A percentile compares a stretch with the other conserved stretches of the same genome.
Evolutionary conservation across 2,888 invertebrate genomes (phyloP).

Genomic region (Acutogordius australiensis): DNA sequence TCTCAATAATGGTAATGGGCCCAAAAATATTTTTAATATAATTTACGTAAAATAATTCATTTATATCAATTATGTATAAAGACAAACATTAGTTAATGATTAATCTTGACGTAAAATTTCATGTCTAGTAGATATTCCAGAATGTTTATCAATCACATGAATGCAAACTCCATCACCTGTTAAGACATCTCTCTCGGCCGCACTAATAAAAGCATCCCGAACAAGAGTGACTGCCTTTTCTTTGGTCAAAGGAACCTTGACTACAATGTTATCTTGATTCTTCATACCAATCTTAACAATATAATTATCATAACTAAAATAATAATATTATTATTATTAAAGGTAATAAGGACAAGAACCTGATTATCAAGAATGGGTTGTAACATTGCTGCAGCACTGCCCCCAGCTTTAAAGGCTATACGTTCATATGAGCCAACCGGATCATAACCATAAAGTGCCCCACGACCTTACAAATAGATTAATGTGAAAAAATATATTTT

Average conservation of each 20-base stretch:
- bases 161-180: slow-evolving; percentile 69
- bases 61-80: too few species aligned
- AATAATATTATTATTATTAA: slow-evolving; percentile 11
- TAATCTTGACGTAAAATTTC: slow-evolving; percentile 60
- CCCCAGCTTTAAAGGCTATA: slow-evolving; percentile 52
- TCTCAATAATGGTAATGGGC: too few species aligned
- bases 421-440: slow-evolving; percentile 79
- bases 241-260: slow-evolving; percentile 31
- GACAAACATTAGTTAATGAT: too few species aligned
- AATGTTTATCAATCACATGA: slow-evolving; percentile 53
- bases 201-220: slow-evolving; percentile 83
- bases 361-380: slow-evolving; percentile 87
- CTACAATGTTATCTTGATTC: slow-evolving; percentile 7
- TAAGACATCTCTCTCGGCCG: slow-evolving; percentile 84
- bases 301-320: neutral
- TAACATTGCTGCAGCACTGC: slow-evolving; percentile 45
- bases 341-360: slow-evolving; percentile 22
- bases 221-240: slow-evolving; percentile 54
- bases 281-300: neutral
- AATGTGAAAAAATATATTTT: slow-evolving; percentile 10
- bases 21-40: too few species aligned
- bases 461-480: slow-evolving; percentile 33
- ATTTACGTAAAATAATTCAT: too few species aligned
- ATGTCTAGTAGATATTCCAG: slow-evolving; percentile 37
- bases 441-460: slow-evolving; percentile 79